Conservation (phyloP, 1,140 invertebrate genomes). For the Ostrea denselamellosa region DNA sequence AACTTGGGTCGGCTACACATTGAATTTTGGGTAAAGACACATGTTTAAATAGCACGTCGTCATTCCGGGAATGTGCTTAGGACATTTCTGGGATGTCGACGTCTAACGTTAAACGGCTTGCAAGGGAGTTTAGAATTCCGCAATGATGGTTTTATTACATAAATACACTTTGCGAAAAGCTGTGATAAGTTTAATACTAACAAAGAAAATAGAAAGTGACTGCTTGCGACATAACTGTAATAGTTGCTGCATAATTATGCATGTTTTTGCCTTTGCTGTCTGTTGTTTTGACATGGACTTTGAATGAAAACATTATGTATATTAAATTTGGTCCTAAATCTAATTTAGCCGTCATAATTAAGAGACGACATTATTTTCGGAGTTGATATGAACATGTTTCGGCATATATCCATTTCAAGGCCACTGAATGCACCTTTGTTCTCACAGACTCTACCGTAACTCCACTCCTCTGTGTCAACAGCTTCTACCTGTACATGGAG, state of each 20-base stretch:
- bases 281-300: constrained; percentile 26
- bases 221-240: constrained; percentile 12
- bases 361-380: constrained; percentile 11
- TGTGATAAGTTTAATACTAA: constrained; percentile 29
- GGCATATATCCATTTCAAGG: background rate
- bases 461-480: no score
- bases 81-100: constrained; percentile 14
- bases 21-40: constrained; percentile 29
- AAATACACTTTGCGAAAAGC: constrained; percentile 8
- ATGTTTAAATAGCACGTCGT: constrained; percentile 22
- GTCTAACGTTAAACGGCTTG: constrained; percentile 34
- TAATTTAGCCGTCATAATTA: constrained; percentile 27
- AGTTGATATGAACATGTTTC: background rate
- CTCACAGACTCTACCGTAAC: background rate
- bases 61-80: constrained; percentile 21
- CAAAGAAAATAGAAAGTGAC: constrained; percentile 35
- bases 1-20: background rate
- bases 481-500: no score
- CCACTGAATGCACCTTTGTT: background rate
- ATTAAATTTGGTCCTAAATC: constrained; percentile 20
- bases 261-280: background rate
- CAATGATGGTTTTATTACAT: constrained; percentile 40
- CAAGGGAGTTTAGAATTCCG: constrained; percentile 33
- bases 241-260: background rate
- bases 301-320: constrained; percentile 36